Conservation (phyloP, 2,888 invertebrate species). For the Andrena dorsata region DNA sequence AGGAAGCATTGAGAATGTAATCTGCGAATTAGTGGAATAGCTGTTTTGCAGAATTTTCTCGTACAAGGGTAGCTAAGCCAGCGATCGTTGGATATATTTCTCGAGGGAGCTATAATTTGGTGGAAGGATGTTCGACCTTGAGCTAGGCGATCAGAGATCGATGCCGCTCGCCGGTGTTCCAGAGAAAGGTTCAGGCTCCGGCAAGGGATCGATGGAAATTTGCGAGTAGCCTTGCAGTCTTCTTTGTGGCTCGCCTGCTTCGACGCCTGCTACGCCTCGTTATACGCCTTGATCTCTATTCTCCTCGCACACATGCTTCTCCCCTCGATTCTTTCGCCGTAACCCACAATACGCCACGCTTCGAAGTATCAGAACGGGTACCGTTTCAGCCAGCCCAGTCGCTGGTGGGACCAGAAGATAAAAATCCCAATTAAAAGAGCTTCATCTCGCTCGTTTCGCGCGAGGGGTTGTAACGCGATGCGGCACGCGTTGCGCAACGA, state of each 20-base stretch:
- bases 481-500: constrained; percentile 37
- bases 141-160: constrained; percentile 60
- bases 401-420: neutral
- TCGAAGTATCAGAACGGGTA: neutral
- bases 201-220: constrained; percentile 54
- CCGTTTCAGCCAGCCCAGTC: neutral
- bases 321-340: neutral
- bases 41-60: neutral
- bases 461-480: neutral
- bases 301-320: neutral
- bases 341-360: neutral
- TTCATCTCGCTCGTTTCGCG: constrained; percentile 4
- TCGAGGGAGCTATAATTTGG: constrained; percentile 34
- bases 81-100: constrained; percentile 1
- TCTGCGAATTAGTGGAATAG: no score
- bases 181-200: constrained; percentile 28
- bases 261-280: constrained; percentile 5
- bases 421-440: constrained; percentile 11
- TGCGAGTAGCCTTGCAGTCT: constrained; percentile 17
- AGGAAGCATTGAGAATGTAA: no score
- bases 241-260: constrained; percentile 25
- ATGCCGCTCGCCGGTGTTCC: constrained; percentile 35
- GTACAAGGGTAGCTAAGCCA: neutral
- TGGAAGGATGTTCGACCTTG: constrained; percentile 60
- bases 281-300: neutral